Evolutionary conservation across 2,113 vertebrate species (phyloP).

Genomic region (Salvelinus sp.): DNA sequence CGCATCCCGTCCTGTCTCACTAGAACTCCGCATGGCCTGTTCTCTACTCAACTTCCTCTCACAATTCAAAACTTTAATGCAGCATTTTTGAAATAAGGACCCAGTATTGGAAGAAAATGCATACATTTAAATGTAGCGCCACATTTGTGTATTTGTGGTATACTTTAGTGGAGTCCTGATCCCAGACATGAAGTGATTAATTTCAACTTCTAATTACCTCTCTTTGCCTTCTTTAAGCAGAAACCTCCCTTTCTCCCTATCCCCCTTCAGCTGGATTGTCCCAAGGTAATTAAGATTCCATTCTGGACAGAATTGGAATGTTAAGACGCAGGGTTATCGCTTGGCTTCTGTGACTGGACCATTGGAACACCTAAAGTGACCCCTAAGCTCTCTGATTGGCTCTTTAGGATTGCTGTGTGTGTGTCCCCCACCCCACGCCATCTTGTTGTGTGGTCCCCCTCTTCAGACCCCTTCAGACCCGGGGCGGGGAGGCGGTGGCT

Average conservation of each 20-base stretch:
- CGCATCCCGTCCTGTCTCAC: too few species aligned
- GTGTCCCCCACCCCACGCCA: too few species aligned
- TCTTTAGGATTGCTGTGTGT: slow-evolving; percentile 16
- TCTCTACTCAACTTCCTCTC: too few species aligned
- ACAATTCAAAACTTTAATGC: too few species aligned
- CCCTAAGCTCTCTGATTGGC: slow-evolving; percentile 62
- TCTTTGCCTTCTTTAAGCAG: slow-evolving; percentile 50
- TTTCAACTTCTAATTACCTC: slow-evolving; percentile 53
- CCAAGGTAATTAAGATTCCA: slow-evolving; percentile 74
- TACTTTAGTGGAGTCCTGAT: slow-evolving; percentile 34
- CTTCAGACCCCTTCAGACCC: too few species aligned
- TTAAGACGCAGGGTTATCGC: slow-evolving; percentile 73
- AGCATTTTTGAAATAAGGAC: too few species aligned
- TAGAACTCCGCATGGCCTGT: too few species aligned
- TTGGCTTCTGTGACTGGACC: slow-evolving; percentile 55
- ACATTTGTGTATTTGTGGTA: slow-evolving; percentile 25
- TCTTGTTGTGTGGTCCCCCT: slow-evolving; percentile 79
- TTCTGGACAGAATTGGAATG: slow-evolving; percentile 63
- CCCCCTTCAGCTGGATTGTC: slow-evolving; percentile 33
- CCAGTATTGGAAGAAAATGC: neutral
- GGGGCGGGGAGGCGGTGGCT: slow-evolving; percentile 50
- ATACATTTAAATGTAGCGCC: neutral
- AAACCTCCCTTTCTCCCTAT: too few species aligned
- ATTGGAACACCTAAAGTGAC: slow-evolving; percentile 74
- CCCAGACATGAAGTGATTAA: slow-evolving; percentile 33